Evolutionary conservation across 2,797 vertebrate genomes (phyloP).

Genomic region (Potorous gilbertii): DNA sequence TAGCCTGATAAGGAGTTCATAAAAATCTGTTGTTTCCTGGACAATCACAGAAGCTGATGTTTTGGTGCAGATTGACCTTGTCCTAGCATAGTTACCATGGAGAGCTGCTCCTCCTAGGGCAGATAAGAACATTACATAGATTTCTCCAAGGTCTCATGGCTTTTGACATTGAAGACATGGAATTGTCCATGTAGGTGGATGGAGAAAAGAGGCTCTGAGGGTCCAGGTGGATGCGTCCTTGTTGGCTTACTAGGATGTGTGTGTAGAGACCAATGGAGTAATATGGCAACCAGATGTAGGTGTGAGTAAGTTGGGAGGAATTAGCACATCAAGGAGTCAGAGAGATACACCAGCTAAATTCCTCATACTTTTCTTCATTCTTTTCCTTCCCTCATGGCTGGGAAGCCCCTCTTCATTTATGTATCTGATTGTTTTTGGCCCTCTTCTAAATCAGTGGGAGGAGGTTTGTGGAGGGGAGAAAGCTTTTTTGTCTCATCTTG

Average conservation of each 20-base stretch:
- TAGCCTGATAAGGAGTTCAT: not conserved
- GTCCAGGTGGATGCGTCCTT: not conserved
- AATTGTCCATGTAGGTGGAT: not conserved
- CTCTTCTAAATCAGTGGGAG: not conserved
- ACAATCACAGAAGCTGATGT: not conserved
- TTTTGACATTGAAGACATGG: not conserved
- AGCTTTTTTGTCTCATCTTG: not conserved
- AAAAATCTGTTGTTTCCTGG: not conserved
- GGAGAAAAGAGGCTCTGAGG: not conserved
- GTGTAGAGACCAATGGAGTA: not conserved
- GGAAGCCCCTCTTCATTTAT: not conserved
- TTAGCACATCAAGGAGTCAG: not conserved
- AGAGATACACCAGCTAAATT: not conserved
- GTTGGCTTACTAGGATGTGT: not conserved
- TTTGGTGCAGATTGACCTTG: not conserved
- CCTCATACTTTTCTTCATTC: not conserved
- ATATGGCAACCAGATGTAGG: not conserved
- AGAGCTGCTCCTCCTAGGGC: not conserved
- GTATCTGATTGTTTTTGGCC: not conserved
- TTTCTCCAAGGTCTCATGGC: not conserved
- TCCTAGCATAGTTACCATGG: not conserved
- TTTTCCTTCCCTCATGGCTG: not conserved
- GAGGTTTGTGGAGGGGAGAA: not conserved
- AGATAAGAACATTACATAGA: not conserved
- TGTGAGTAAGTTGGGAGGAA: not conserved